A percentile compares a stretch with the other conserved stretches of the same genome.
These are phyloP conservation scores for Caenorhabditis imperialis DNA, from an alignment of 2,888 invertebrate species.

Conservation along the genomic window DNA sequence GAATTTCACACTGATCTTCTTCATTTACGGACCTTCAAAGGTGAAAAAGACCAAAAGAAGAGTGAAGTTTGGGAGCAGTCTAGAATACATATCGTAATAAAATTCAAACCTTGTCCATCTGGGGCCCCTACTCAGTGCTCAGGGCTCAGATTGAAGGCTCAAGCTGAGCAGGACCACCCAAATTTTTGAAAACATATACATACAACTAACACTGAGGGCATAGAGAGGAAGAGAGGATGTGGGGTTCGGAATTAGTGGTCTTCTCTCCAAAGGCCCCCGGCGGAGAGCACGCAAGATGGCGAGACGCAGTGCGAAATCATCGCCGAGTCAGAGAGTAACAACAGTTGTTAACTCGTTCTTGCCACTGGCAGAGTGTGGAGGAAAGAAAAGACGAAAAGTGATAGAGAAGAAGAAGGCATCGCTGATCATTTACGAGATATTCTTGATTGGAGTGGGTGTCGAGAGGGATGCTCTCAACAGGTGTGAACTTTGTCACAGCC, in stretches of 20 bases:
- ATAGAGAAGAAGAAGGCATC: conserved; percentile 26
- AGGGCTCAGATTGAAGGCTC: no score
- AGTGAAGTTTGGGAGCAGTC: conserved; percentile 6
- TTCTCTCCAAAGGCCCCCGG: conserved; percentile 14
- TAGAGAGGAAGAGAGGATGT: conserved; percentile 51
- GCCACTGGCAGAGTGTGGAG: conserved; percentile 30
- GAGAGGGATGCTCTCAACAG: conserved; percentile 15
- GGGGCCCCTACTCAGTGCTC: no score
- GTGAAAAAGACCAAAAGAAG: conserved; percentile 14
- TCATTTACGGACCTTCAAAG: conserved; percentile 32
- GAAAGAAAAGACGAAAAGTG: not conserved
- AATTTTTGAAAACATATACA: no score
- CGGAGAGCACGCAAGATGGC: conserved; percentile 11
- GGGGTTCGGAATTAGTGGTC: conserved; percentile 57
- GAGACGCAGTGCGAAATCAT: conserved; percentile 43
- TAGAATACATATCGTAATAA: no score
- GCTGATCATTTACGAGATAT: conserved; percentile 43
- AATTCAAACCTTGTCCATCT: no score
- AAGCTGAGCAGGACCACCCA: no score
- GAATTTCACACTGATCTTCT: conserved; percentile 37
- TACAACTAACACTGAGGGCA: conserved; percentile 40
- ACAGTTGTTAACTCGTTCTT: conserved; percentile 60
- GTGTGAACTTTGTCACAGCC: no score
- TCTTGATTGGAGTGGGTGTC: conserved; percentile 39
- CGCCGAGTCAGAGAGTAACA: conserved; percentile 53